Conservation (phyloP, 2,113 vertebrate species). For the Cochlearius cochlearius region DNA sequence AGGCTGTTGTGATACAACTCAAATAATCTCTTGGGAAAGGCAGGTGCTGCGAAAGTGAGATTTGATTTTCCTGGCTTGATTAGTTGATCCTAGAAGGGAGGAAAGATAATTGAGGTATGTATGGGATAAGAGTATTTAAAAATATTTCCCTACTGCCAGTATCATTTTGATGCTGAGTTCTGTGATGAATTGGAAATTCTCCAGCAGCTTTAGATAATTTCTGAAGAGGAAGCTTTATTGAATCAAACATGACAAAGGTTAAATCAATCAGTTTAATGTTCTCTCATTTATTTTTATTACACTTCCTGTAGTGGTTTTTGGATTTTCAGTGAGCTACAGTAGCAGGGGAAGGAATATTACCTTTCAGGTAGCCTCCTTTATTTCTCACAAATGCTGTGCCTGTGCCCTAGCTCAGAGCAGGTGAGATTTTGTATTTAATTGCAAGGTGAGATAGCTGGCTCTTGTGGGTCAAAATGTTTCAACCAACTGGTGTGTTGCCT, state of each 20-base stretch:
- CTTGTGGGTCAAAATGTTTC: background rate
- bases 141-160: background rate
- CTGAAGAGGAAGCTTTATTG: background rate
- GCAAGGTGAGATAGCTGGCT: background rate
- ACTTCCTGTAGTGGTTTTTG: background rate
- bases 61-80: background rate
- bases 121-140: background rate
- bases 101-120: background rate
- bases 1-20: background rate
- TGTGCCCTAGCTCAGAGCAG: background rate
- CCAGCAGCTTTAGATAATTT: background rate
- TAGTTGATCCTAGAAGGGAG: background rate
- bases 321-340: background rate
- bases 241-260: background rate
- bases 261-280: background rate
- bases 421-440: background rate
- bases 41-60: background rate
- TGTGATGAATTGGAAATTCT: background rate
- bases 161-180: background rate
- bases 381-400: background rate
- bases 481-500: background rate
- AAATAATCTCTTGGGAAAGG: background rate
- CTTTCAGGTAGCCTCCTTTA: background rate
- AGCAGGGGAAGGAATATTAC: background rate
- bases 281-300: background rate